These are phyloP conservation scores for Cassiopea xamachana DNA, from an alignment of 30 jellyfish, hydroid and myxozoan genomes.

Conservation along the genomic window DNA sequence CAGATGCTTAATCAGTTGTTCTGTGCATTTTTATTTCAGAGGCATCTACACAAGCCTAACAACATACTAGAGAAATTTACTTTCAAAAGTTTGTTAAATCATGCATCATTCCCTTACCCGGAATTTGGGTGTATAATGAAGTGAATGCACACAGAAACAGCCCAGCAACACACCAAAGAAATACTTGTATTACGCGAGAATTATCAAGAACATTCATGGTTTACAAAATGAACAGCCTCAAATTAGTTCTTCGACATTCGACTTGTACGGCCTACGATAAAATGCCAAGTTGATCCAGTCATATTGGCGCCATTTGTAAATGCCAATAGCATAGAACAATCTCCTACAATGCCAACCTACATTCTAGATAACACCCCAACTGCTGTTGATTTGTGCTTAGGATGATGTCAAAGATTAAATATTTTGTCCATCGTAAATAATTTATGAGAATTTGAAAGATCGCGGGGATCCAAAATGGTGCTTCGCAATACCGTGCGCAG, in stretches of 20 bases:
- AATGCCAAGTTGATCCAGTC: no score
- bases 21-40: neutral
- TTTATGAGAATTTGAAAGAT: slow-evolving; percentile 1
- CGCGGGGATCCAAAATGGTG: neutral
- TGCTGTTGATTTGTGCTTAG: neutral
- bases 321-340: no score
- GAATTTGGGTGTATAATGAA: slow-evolving; percentile 76
- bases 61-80: no score
- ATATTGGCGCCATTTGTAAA: no score
- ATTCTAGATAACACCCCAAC: no score
- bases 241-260: neutral
- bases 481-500: neutral
- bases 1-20: no score
- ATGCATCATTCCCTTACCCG: slow-evolving; percentile 58
- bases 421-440: neutral
- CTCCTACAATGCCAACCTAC: no score
- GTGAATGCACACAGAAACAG: slow-evolving; percentile 78
- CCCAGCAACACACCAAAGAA: slow-evolving; percentile 76
- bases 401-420: slow-evolving; percentile 17
- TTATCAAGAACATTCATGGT: neutral
- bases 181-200: slow-evolving; percentile 35
- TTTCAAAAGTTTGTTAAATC: no score
- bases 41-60: no score
- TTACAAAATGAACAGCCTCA: neutral
- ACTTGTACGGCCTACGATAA: no score